Conservation (phyloP, 2,888 invertebrate species). For the Hemithea aestivaria region DNA sequence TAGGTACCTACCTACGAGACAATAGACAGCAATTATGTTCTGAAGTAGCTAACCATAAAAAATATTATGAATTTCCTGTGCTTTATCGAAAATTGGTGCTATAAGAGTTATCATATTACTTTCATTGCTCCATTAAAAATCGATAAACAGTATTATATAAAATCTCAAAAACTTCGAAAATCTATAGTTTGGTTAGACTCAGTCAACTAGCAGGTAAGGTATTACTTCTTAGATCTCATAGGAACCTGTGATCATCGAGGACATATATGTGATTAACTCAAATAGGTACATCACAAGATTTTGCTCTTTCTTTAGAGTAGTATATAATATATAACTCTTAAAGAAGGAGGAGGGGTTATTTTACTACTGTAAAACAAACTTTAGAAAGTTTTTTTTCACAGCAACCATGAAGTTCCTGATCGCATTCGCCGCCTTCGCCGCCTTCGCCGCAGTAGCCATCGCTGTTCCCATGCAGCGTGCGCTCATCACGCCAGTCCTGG, state of each 20-base stretch:
- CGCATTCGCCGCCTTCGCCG: conserved; percentile 32
- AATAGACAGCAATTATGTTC: no score
- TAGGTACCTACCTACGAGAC: no score
- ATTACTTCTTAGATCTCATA: background rate
- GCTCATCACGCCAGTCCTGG: conserved; percentile 28
- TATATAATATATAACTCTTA: no score
- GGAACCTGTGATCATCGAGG: no score
- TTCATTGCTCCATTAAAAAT: conserved; percentile 2
- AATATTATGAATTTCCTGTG: no score
- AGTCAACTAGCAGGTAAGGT: conserved; percentile 12
- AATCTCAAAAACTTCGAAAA: background rate
- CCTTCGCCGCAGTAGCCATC: conserved; percentile 32
- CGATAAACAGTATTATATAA: conserved; percentile 13
- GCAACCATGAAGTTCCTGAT: conserved; percentile 31
- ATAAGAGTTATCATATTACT: background rate
- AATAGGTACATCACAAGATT: no score
- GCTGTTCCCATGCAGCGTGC: conserved; percentile 26
- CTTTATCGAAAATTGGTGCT: no score
- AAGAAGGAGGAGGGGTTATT: no score
- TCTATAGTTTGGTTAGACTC: conserved; percentile 12
- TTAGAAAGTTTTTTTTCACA: conserved; percentile 12
- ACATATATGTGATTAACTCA: no score
- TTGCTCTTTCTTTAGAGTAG: no score
- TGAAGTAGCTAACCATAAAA: no score
- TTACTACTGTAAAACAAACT: no score